Evolutionary conservation across 2,113 vertebrate species (phyloP).

Genomic region (Rafetus swinhoei): DNA sequence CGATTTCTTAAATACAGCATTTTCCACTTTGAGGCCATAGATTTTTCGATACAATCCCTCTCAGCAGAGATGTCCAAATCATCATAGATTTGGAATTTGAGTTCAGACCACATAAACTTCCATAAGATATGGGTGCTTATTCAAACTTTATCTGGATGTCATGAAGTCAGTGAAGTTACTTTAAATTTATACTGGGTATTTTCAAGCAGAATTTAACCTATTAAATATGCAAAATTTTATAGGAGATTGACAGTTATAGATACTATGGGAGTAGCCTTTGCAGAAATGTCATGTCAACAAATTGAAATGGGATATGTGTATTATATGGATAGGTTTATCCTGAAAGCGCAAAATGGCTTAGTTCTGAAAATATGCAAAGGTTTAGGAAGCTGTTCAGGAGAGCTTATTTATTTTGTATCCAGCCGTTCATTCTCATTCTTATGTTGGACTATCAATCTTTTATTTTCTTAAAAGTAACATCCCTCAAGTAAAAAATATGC

Average conservation of each 20-base stretch:
- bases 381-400: not conserved
- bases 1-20: not conserved
- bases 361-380: not conserved
- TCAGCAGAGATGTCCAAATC: rapidly evolving
- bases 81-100: not conserved
- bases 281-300: not conserved
- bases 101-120: not conserved
- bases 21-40: not conserved
- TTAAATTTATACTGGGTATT: rapidly evolving
- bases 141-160: not conserved
- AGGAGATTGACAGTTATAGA: not conserved
- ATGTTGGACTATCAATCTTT: not conserved
- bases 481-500: not conserved
- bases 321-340: not conserved
- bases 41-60: rapidly evolving
- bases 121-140: rapidly evolving
- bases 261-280: not conserved
- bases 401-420: not conserved
- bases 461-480: not conserved
- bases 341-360: not conserved
- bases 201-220: not conserved
- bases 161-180: rapidly evolving
- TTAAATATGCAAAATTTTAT: not conserved
- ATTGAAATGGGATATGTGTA: not conserved
- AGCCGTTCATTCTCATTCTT: not conserved